phyloP scores from a whole-genome alignment of 1,140 invertebrate species.

The Trachymyrmex septentrionalis region DNA sequence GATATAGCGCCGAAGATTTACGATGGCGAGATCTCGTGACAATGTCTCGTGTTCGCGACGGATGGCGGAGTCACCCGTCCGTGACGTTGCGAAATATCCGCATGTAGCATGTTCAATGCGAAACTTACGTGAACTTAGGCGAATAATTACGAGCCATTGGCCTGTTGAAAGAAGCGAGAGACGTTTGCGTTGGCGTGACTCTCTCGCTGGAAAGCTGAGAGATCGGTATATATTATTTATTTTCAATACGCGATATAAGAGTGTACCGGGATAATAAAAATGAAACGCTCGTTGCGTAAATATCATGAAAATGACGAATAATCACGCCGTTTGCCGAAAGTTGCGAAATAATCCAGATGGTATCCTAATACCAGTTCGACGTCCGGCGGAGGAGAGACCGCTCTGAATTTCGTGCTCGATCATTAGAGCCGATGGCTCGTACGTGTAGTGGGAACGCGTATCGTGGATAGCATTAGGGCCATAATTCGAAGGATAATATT shows the following conservation, averaged over 20 bases:
- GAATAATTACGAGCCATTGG: slow-evolving; percentile 33
- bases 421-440: slow-evolving; percentile 76
- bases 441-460: slow-evolving; percentile 72
- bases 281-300: background rate
- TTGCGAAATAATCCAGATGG: slow-evolving; percentile 51
- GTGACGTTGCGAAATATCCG: slow-evolving; percentile 56
- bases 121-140: slow-evolving; percentile 19
- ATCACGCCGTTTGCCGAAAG: slow-evolving; percentile 24
- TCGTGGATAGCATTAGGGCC: slow-evolving; percentile 73
- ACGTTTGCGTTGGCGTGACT: background rate
- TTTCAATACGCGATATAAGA: background rate
- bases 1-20: slow-evolving; percentile 55
- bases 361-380: slow-evolving; percentile 18
- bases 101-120: slow-evolving; percentile 4
- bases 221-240: background rate
- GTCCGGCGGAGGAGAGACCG: background rate
- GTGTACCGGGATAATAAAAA: background rate
- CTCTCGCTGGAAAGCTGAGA: background rate
- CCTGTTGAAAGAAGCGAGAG: background rate
- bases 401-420: slow-evolving; percentile 77
- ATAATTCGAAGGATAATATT: slow-evolving; percentile 85
- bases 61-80: slow-evolving; percentile 32
- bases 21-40: slow-evolving; percentile 55
- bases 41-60: slow-evolving; percentile 57
- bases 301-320: background rate